Percentiles rank a stretch among this genome's conserved stretches.
Conservation (phyloP, 1,140 invertebrate genomes). For the Ephestia elutella region DNA sequence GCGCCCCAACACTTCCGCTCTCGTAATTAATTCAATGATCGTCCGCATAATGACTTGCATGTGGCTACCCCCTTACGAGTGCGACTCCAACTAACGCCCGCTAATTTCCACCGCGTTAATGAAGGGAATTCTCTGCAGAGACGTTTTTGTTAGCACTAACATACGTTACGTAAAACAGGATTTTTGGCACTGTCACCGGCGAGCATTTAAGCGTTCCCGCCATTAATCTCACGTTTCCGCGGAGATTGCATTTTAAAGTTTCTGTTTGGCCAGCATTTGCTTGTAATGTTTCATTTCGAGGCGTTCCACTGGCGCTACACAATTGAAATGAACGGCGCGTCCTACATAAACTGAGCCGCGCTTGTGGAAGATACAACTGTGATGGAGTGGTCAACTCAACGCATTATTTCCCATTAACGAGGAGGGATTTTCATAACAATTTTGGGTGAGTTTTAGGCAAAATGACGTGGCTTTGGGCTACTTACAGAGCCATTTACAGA, state of each 20-base stretch:
- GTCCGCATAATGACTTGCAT: constrained; percentile 67
- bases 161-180: constrained; percentile 25
- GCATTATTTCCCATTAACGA: constrained; percentile 36
- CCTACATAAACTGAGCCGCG: constrained; percentile 21
- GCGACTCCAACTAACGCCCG: constrained; percentile 45
- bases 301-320: constrained; percentile 20
- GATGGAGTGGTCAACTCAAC: constrained; percentile 25
- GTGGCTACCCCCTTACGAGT: constrained; percentile 44
- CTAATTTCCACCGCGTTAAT: constrained; percentile 58
- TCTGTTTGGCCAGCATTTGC: constrained; percentile 53
- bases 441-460: constrained; percentile 37
- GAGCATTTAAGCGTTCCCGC: constrained; percentile 50
- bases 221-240: constrained; percentile 60
- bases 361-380: not conserved
- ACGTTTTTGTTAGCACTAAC: constrained; percentile 45
- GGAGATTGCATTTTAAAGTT: constrained; percentile 68
- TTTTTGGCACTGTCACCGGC: constrained; percentile 54
- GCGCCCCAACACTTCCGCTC: constrained; percentile 28
- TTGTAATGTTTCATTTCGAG: constrained; percentile 48
- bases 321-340: constrained; percentile 39
- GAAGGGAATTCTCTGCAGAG: constrained; percentile 46
- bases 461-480: constrained; percentile 48
- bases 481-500: constrained; percentile 64
- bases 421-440: constrained; percentile 48
- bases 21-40: constrained; percentile 66